Conservation (phyloP, 2,888 invertebrate species). For the Cantharis flavilabris region DNA sequence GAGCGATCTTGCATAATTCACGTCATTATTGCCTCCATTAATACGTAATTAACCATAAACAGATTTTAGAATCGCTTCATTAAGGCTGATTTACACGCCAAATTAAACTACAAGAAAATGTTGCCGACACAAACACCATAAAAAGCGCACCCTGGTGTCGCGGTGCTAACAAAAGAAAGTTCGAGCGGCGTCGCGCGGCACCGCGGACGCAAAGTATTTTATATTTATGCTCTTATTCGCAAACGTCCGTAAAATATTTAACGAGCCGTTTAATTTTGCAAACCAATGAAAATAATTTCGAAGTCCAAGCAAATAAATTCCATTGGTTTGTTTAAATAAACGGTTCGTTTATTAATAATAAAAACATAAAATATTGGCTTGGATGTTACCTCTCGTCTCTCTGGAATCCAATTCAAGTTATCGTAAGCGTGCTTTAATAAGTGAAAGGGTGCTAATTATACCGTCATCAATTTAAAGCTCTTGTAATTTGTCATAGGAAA, state of each 20-base stretch:
- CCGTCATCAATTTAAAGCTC: conserved; percentile 14
- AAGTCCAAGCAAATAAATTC: no score
- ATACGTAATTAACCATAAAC: background rate
- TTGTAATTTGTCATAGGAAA: conserved; percentile 17
- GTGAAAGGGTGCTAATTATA: conserved; percentile 15
- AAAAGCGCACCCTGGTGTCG: background rate
- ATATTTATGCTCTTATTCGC: no score
- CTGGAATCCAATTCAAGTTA: background rate
- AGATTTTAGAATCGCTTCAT: background rate
- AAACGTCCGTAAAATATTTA: no score
- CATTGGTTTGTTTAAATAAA: no score
- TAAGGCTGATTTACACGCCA: background rate
- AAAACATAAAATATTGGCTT: no score
- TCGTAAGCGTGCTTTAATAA: background rate
- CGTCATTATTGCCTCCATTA: background rate
- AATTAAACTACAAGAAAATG: background rate
- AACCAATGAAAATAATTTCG: no score
- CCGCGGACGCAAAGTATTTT: background rate
- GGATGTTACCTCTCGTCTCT: no score
- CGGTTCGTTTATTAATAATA: no score
- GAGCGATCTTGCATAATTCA: background rate
- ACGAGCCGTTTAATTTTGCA: no score
- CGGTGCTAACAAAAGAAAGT: background rate
- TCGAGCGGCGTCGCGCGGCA: background rate
- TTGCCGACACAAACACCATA: background rate